Conservation (phyloP, 2,113 vertebrate species). For the Aegotheles bennettii region DNA sequence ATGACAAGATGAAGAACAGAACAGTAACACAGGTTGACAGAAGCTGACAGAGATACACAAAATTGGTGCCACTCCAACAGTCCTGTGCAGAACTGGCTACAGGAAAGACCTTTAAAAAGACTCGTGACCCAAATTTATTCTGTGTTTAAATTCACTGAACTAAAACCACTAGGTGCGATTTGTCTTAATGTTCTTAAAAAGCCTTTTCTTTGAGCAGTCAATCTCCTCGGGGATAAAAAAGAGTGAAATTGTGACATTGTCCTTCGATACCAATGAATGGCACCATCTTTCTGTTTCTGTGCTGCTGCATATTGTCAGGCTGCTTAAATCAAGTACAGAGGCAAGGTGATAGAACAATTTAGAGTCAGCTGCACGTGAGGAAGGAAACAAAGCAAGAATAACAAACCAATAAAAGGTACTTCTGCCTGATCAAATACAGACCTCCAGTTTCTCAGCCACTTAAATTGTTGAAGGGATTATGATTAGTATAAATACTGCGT, state of each 20-base stretch:
- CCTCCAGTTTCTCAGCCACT: background rate
- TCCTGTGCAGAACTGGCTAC: background rate
- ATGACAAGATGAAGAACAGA: background rate
- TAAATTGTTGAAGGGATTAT: background rate
- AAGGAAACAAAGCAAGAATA: background rate
- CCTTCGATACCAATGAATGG: background rate
- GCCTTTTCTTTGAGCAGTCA: background rate
- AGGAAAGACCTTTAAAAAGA: background rate
- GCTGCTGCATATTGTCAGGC: background rate
- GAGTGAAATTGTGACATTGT: background rate
- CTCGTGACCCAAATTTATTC: background rate
- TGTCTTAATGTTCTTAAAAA: background rate
- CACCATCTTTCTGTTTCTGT: background rate
- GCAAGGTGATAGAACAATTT: background rate
- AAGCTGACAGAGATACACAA: background rate
- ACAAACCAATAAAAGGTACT: background rate
- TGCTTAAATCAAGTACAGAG: background rate
- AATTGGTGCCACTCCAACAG: background rate
- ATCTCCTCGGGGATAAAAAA: background rate
- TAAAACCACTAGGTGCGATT: background rate
- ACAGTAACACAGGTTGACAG: background rate
- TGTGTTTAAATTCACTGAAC: background rate
- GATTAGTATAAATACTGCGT: background rate
- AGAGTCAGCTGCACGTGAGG: background rate
- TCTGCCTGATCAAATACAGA: background rate